These are phyloP conservation scores for Enteromius fasciolatus DNA, from an alignment of 2,797 vertebrate species.

Conservation along the genomic window DNA sequence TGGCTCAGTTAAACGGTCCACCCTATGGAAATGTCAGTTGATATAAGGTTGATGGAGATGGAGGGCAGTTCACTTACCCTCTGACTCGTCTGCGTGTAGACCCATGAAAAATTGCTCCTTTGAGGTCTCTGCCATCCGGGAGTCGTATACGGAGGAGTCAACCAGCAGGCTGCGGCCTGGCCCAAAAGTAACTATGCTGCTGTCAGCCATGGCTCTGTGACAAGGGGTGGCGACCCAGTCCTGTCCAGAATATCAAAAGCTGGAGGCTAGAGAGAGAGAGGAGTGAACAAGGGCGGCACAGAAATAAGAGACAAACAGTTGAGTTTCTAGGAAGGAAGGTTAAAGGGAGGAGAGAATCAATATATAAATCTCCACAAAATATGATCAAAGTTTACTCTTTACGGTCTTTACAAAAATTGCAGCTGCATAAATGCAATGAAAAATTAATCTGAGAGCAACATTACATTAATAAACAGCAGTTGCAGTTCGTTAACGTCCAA, in stretches of 20 bases:
- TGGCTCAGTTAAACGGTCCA: not conserved
- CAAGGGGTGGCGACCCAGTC: constrained; percentile 64
- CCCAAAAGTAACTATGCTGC: constrained; percentile 80
- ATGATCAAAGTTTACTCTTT: not conserved
- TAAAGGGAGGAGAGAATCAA: not conserved
- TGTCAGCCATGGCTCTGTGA: constrained; percentile 85
- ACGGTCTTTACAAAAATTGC: not conserved
- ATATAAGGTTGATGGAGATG: constrained; percentile 5
- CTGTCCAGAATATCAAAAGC: constrained; percentile 65
- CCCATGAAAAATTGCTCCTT: constrained; percentile 82
- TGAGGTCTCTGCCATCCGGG: constrained; percentile 85
- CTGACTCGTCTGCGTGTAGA: constrained; percentile 74
- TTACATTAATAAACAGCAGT: not conserved
- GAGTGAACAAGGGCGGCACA: constrained; percentile 32
- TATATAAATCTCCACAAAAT: not conserved
- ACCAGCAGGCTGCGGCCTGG: constrained; percentile 83
- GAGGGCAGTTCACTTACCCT: constrained; percentile 78
- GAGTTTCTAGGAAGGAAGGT: not conserved
- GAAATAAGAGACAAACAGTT: constrained; percentile 24
- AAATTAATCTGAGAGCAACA: not conserved
- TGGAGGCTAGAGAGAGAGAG: constrained; percentile 41
- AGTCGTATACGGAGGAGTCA: constrained; percentile 91
- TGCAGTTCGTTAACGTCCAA: not conserved
- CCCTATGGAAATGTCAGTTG: constrained; percentile 13
- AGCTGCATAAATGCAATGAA: not conserved